These are phyloP conservation scores for Baryphthengus martii DNA, from an alignment of 2,113 vertebrate species.

Conservation along the genomic window DNA sequence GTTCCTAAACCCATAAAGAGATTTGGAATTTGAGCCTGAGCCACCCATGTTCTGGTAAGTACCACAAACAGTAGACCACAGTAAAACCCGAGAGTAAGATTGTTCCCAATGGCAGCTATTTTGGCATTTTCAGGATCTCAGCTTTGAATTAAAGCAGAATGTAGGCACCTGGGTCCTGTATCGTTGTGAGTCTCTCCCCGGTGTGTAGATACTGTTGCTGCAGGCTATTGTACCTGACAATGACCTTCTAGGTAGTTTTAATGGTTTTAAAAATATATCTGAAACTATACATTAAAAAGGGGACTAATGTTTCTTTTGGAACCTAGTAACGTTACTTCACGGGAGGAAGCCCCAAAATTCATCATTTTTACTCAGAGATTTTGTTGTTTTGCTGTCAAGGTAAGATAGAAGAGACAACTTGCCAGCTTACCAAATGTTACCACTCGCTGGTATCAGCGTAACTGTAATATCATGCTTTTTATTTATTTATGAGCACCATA, in stretches of 20 bases:
- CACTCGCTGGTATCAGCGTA: slow-evolving; percentile 40
- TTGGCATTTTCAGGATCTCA: not conserved
- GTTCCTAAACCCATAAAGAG: not conserved
- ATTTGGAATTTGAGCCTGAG: not conserved
- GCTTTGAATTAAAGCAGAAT: not conserved
- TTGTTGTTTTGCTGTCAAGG: slow-evolving; percentile 46
- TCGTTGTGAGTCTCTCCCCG: not conserved
- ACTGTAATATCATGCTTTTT: slow-evolving; percentile 71
- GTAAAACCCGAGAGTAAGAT: not conserved
- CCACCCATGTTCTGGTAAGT: not conserved
- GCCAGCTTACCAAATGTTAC: slow-evolving; percentile 76
- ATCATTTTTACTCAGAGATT: slow-evolving; percentile 62
- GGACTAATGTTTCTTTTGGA: slow-evolving; percentile 29
- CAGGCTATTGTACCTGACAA: not conserved
- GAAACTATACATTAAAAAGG: not conserved
- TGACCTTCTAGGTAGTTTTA: slow-evolving; percentile 29
- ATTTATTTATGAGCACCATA: slow-evolving; percentile 83
- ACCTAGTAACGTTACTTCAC: not conserved
- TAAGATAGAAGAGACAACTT: slow-evolving; percentile 42
- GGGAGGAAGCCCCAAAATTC: slow-evolving; percentile 41
- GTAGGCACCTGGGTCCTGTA: not conserved
- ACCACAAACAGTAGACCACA: not conserved
- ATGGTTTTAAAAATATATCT: slow-evolving; percentile 30
- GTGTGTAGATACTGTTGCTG: not conserved
- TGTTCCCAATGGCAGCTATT: not conserved